Conservation (phyloP, 2,888 invertebrate species). For the Brachypalpus laphriformis region DNA sequence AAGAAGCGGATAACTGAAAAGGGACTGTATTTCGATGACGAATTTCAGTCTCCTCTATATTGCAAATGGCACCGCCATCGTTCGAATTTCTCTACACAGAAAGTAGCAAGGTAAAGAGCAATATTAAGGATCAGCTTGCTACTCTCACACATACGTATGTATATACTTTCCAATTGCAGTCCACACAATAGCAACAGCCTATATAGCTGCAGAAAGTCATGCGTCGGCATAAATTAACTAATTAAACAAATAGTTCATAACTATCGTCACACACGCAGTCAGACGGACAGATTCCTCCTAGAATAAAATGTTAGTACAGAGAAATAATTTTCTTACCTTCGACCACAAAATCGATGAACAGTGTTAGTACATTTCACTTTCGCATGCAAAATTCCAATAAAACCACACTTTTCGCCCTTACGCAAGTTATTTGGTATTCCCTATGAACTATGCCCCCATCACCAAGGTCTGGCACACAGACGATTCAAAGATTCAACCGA, state of each 20-base stretch:
- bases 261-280: neutral
- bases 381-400: conserved; percentile 36
- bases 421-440: conserved; percentile 4
- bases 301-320: neutral
- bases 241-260: neutral
- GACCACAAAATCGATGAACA: conserved; percentile 43
- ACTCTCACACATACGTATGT: no score
- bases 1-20: no score
- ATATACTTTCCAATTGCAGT: no score
- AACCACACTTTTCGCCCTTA: conserved; percentile 31
- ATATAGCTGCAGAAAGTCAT: neutral
- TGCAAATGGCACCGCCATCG: no score
- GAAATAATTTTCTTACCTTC: conserved; percentile 51
- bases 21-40: no score
- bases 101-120: no score
- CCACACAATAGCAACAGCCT: no score
- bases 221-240: neutral
- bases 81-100: no score
- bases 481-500: no score
- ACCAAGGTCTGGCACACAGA: neutral
- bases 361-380: conserved; percentile 30
- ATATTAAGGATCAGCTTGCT: no score
- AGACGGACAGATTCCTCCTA: neutral
- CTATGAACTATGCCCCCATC: neutral
- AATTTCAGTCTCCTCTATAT: no score